These are phyloP conservation scores for Nerophis lumbriciformis DNA, from an alignment of 2,113 vertebrate species.

Conservation along the genomic window DNA sequence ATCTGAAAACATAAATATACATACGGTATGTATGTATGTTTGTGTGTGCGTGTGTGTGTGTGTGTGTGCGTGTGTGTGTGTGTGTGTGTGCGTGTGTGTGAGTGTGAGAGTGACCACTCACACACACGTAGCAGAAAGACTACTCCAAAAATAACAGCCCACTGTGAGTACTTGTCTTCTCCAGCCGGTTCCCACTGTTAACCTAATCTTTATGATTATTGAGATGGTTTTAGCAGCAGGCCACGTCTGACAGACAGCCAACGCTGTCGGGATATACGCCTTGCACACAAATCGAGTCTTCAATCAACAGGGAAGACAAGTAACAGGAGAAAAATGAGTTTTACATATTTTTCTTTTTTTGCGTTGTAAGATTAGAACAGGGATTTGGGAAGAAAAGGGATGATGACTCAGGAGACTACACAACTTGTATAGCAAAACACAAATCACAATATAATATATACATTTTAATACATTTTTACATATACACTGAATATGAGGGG, in stretches of 20 bases:
- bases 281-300: slow-evolving; percentile 44
- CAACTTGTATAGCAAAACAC: too few species aligned
- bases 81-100: slow-evolving; percentile 16
- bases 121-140: background rate
- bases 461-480: too few species aligned
- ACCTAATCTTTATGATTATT: slow-evolving; percentile 71
- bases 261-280: slow-evolving; percentile 53
- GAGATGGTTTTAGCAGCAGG: slow-evolving; percentile 69
- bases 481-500: too few species aligned
- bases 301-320: slow-evolving; percentile 53
- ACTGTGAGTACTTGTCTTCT: slow-evolving; percentile 68
- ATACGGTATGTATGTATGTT: too few species aligned
- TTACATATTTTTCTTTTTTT: slow-evolving; percentile 37
- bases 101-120: slow-evolving; percentile 9
- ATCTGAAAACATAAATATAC: too few species aligned
- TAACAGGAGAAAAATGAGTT: slow-evolving; percentile 26
- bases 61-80: too few species aligned
- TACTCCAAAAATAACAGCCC: slow-evolving; percentile 61
- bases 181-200: slow-evolving; percentile 61
- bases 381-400: background rate
- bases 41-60: too few species aligned
- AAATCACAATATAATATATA: too few species aligned
- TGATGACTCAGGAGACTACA: too few species aligned
- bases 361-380: slow-evolving; percentile 18
- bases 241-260: slow-evolving; percentile 59